Base-by-base conservation (phyloP, 2,797 vertebrate genomes). In the Bradypodion ventrale region DNA sequence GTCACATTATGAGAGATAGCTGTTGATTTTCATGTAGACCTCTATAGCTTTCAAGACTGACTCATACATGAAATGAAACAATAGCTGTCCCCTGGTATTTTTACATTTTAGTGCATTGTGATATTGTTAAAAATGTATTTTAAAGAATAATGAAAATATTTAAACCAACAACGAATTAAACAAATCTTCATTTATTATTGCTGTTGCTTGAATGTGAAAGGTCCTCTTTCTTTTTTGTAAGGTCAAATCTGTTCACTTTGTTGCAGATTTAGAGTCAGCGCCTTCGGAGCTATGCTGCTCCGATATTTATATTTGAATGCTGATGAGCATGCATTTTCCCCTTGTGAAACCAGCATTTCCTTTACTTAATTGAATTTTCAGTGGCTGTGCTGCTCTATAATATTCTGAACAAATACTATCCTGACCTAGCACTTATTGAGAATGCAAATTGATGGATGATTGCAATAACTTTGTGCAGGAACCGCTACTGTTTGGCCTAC, bases 391-490 rank as follows among this genome's bases (percentile, higher is more conserved):
- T n/a, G 59, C 35, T 59, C 65, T 27, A 27, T 27, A 52, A 40
- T 69, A 69, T 80, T 59, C 35, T 72, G 66, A 72, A 70, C 25
- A 80, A 80, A 59, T 42, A 56, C 46, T 40, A 23, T n/a, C 21
- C 27, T 70, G 66, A 13, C 49, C 27, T 40, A 52, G 49, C 27
- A 8, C 52, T 80, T 80, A 80, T 49, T 52, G 44, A 70, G 72
- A 80, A 70, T 70, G 66, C 46, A 80, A 59, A 80, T 52, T n/a
- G 79, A 70, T 72, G 37, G 10, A 59, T 70, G 49, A 42, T 42
- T 72, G 25, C 9, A 80, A 80, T 59, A 72, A 80, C 25, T 27
- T 72, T 72, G 7, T 37, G 10, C 37, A 42, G 35, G 79, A 37
- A 35, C 49, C 27, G 42, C 7, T 70, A 21, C 13, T 37, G 59